These are phyloP conservation scores for Pseudomyrmex dendroicus DNA, from an alignment of 1,140 invertebrate species.

Conservation along the genomic window DNA sequence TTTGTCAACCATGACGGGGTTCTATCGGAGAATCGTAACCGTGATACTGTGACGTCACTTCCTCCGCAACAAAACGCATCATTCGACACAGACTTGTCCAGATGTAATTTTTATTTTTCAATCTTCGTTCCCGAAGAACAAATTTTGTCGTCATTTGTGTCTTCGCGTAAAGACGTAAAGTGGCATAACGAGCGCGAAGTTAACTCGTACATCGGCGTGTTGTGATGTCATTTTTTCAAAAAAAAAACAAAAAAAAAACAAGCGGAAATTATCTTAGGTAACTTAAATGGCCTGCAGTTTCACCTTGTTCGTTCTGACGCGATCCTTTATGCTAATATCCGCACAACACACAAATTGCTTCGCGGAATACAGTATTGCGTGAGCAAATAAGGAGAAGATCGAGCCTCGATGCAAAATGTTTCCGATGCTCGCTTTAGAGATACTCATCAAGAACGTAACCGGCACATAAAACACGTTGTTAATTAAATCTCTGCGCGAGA, in stretches of 20 bases:
- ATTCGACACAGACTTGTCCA: conserved; percentile 44
- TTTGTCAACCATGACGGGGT: conserved; percentile 81
- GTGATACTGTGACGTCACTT: conserved; percentile 81
- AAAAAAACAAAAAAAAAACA: neutral
- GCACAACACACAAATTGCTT: neutral
- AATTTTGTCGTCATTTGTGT: neutral
- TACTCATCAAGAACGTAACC: neutral
- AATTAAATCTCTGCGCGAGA: neutral
- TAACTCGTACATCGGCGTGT: no score
- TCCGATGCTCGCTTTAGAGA: neutral
- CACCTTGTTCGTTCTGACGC: neutral
- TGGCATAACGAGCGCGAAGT: no score
- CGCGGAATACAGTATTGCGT: neutral
- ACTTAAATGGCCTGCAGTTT: neutral
- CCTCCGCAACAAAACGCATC: conserved; percentile 73
- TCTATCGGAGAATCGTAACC: conserved; percentile 74
- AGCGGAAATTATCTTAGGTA: neutral
- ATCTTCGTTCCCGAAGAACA: neutral
- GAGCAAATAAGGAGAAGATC: neutral
- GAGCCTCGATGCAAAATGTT: neutral
- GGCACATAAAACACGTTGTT: neutral
- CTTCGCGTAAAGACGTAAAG: no score
- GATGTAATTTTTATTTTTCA: conserved; percentile 7
- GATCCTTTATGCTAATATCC: neutral
- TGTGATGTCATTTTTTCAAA: neutral